phyloP scores from a whole-genome alignment of 2,113 vertebrate genomes.

The Lontra canadensis region DNA sequence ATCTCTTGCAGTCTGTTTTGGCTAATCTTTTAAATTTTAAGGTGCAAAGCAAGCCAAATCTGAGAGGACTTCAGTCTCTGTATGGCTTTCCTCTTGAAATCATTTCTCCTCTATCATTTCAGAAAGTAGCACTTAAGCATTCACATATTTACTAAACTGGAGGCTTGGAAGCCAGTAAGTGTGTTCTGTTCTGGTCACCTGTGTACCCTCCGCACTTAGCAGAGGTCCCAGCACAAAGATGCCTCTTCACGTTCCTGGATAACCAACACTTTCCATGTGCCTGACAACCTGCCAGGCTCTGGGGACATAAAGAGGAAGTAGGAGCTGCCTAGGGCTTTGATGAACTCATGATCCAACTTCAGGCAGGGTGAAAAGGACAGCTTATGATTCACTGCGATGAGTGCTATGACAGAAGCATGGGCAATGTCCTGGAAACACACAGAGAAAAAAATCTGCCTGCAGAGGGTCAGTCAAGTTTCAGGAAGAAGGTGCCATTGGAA shows the following conservation, averaged over 20 bases:
- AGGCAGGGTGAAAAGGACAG: background rate
- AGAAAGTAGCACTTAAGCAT: background rate
- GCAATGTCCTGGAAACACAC: background rate
- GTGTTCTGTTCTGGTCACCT: background rate
- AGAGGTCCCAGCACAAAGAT: background rate
- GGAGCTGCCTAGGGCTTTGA: background rate
- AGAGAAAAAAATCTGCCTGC: background rate
- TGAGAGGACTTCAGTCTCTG: background rate
- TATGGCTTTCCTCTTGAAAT: background rate
- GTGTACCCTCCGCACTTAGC: background rate
- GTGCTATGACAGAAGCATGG: background rate
- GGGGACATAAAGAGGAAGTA: background rate
- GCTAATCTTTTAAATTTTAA: background rate
- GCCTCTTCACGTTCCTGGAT: background rate
- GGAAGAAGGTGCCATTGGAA: background rate
- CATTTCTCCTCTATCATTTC: background rate
- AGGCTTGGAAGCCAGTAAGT: background rate
- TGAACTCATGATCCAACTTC: background rate
- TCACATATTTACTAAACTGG: background rate
- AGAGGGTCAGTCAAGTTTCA: background rate
- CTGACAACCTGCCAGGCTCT: background rate
- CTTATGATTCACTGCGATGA: background rate
- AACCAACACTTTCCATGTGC: background rate
- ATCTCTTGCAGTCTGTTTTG: background rate
- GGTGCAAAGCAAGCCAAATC: background rate